Evolutionary conservation across 2,113 vertebrate species (phyloP), one percentile per base, ranked within the genome.

Genomic region (Corydoras maculifer): DNA sequence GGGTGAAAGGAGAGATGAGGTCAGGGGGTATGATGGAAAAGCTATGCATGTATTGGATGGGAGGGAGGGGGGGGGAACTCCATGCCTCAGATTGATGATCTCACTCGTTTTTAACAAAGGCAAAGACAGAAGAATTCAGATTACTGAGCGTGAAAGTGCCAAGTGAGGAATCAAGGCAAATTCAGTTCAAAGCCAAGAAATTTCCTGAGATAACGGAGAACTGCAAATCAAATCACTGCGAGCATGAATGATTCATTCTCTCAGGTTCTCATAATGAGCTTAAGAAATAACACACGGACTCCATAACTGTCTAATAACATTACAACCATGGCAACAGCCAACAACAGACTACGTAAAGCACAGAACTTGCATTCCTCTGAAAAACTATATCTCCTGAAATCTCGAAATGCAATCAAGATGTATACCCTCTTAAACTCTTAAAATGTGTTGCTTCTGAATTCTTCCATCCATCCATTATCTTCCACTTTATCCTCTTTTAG

Each of bases 91-190:
- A 65, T 55, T 43, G 48, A 73, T 73, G 75, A 77, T 30, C 65
- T 77, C 64, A 72, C 67, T 73, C 8, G 18, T 71, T 76, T 25
- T 63, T 63, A 8, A 15, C 14, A 66, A 43, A 69, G 30, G 54
- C 50, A 79, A 63, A 49, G 67, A 75, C 57, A 68, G 30, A 76
- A 75, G 58, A 25, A 15, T 57, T 49, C 64, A 62, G 31, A 79
- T 77, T 65, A 67, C 57, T 69, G 1, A 4, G 55, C 48, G 77
- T 75, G 77, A 79, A 78, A 75, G 79, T 70, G 58, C 72, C 69
- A 62, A 77, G 64, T 54, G 60, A 57, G 62, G 55, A 59, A 57
- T 59, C 55, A 51, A 58, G 63, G 51, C 55, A 59, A 53, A 65
- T 54, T 32, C 32, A 72, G 49, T 62, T 65, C 49, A 50, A 65